These are phyloP conservation scores for Drosophila cardini DNA, from an alignment of 1,140 invertebrate species.

Conservation along the genomic window DNA sequence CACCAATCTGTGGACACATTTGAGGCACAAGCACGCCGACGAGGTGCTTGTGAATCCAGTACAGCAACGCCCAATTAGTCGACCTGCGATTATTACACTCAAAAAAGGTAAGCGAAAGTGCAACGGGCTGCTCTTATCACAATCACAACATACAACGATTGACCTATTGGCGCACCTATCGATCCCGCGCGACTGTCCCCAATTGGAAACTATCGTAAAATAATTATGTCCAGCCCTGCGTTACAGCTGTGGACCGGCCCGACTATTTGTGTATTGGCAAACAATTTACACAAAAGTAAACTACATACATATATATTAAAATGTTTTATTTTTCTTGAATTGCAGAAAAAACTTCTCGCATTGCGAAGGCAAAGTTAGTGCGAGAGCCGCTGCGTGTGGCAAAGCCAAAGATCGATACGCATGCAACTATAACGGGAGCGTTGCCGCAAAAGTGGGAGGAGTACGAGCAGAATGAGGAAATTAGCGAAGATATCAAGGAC, in stretches of 20 bases:
- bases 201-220: slow-evolving; percentile 65
- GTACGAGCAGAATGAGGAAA: slow-evolving; percentile 71
- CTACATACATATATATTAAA: slow-evolving; percentile 19
- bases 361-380: slow-evolving; percentile 59
- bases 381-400: slow-evolving; percentile 59
- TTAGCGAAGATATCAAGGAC: slow-evolving; percentile 71
- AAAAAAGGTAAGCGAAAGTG: slow-evolving; percentile 62
- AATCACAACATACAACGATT: slow-evolving; percentile 17
- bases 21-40: slow-evolving; percentile 70
- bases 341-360: slow-evolving; percentile 70
- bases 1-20: slow-evolving; percentile 72
- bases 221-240: slow-evolving; percentile 51
- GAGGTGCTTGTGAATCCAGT: slow-evolving; percentile 66
- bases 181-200: slow-evolving; percentile 55
- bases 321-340: slow-evolving; percentile 20
- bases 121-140: slow-evolving; percentile 23
- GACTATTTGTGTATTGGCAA: no score
- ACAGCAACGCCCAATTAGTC: slow-evolving; percentile 33
- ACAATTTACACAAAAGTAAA: slow-evolving; percentile 39
- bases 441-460: slow-evolving; percentile 75
- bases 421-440: slow-evolving; percentile 50
- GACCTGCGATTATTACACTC: slow-evolving; percentile 46
- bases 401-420: slow-evolving; percentile 61
- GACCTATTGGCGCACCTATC: slow-evolving; percentile 60
- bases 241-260: slow-evolving; percentile 41